Evolutionary conservation across 2,113 vertebrate genomes (phyloP), one percentile per base, ranked within the genome.

Genomic region (Pao palembangensis): DNA sequence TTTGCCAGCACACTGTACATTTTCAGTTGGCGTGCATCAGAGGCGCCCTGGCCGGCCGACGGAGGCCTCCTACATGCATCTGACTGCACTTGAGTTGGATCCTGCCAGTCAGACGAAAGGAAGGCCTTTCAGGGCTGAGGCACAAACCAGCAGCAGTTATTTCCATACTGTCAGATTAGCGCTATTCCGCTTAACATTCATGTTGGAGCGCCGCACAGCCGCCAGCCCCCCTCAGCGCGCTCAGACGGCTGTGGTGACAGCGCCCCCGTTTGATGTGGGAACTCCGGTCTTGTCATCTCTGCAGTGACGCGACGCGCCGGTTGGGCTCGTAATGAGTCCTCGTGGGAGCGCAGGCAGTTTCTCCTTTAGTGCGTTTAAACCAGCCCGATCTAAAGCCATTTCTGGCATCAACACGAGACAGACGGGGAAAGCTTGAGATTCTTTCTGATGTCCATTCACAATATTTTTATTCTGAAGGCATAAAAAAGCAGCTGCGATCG

Each of bases 271-370:
- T 87, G 86, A 87, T 85, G 85, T 80, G 61, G 74, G 69, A 77
- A 75, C 75, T 76, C 71, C 42, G 80, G 72, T 79, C 75, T 65
- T 16, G 68, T 64, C 67, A 47, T 63, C 76, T 59, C 64, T 60
- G 58, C 55, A 85, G 71, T 58, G 47, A 61, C 57, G 84, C 64
- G 83, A 87, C 81, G 65, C 67, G 78, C 52, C 11, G 78, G 75
- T 85, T 73, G 62, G 73, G 71, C 81, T 73, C 72, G 69, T 90
- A 88, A 90, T 88, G 86, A 89, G 55, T 66, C 88, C 86, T 82
- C 85, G 11, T 8, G 86, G 84, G 88, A 80, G 53, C 38, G 14
- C 10, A 49, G 55, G 42, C 51, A 25, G 52, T 69, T 78, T 64
- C 65, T 72, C 44, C 6, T 70, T 73, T 62, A 38, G 61, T 52